Percentiles rank a stretch among this genome's conserved stretches.
Evolutionary conservation across 2,888 invertebrate genomes (phyloP).

Genomic region (Zonitis immaculata): DNA sequence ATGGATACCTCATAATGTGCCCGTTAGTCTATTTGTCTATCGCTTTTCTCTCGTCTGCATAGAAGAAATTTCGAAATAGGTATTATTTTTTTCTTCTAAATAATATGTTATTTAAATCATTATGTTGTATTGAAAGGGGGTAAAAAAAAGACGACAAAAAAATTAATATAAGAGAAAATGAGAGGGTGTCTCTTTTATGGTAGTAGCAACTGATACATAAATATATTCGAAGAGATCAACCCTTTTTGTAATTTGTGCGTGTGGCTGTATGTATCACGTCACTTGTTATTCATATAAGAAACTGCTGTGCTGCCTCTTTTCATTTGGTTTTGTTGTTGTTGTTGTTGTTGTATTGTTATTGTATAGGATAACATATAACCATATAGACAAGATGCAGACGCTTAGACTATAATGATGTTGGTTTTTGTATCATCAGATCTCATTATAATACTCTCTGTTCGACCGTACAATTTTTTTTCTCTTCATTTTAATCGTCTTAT

Average conservation of each 20-base stretch:
- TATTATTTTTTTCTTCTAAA: too few relatives aligned
- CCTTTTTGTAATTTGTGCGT: slow-evolving; percentile 22
- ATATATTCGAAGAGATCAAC: slow-evolving; percentile 19
- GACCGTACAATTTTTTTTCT: slow-evolving; percentile 2
- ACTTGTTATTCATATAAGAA: slow-evolving; percentile 26
- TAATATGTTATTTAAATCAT: too few relatives aligned
- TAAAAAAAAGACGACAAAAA: too few relatives aligned
- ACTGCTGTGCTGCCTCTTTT: slow-evolving; percentile 24
- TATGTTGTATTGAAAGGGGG: too few relatives aligned
- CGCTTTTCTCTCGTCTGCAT: too few relatives aligned
- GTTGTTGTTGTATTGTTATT: slow-evolving; percentile 1
- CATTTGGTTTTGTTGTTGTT: slow-evolving; percentile 28
- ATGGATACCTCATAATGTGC: too few relatives aligned
- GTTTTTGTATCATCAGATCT: slow-evolving; percentile 24
- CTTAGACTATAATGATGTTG: slow-evolving; percentile 26
- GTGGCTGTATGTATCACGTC: slow-evolving; percentile 24
- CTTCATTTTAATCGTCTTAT: neutral
- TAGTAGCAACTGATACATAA: slow-evolving; percentile 26
- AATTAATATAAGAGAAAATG: too few relatives aligned
- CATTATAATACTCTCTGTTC: slow-evolving; percentile 26
- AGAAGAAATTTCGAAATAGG: too few relatives aligned
- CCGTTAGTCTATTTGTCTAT: too few relatives aligned
- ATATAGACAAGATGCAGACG: slow-evolving; percentile 27
- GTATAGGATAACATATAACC: neutral
- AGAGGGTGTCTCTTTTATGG: slow-evolving; percentile 27